Percentiles rank a stretch among this genome's conserved stretches.
These are phyloP conservation scores for Brenthis daphne DNA, from an alignment of 2,888 invertebrate species.

Conservation along the genomic window DNA sequence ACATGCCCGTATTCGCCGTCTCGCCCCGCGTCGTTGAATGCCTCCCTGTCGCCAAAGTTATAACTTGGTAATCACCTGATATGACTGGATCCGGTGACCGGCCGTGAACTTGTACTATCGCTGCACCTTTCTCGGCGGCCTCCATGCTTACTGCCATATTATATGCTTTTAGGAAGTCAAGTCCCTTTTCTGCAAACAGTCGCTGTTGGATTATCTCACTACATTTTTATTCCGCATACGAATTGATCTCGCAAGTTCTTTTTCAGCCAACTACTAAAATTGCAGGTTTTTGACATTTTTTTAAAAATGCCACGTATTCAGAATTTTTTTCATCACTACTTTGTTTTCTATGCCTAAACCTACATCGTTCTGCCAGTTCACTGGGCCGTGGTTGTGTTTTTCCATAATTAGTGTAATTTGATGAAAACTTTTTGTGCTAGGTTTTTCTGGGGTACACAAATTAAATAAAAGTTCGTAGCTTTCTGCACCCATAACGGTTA, in stretches of 20 bases:
- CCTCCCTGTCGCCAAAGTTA: no score
- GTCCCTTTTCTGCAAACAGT: conserved; percentile 27
- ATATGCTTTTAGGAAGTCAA: conserved; percentile 30
- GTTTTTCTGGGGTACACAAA: conserved; percentile 28
- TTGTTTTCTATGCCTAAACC: conserved; percentile 23
- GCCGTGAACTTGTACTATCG: conserved; percentile 14
- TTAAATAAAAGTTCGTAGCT: conserved; percentile 28
- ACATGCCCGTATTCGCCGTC: neutral
- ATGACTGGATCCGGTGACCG: neutral
- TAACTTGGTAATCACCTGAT: no score
- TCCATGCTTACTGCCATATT: conserved; percentile 32
- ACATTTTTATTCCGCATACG: conserved; percentile 25
- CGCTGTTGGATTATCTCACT: conserved; percentile 31
- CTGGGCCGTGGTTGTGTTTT: conserved; percentile 29
- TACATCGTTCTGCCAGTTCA: conserved; percentile 22
- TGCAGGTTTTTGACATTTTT: conserved; percentile 26
- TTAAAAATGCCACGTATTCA: conserved; percentile 20
- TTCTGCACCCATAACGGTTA: conserved; percentile 27
- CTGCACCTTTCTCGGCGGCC: conserved; percentile 35
- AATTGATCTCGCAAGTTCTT: conserved; percentile 32
- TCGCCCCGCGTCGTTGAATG: neutral
- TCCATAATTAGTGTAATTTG: conserved; percentile 19
- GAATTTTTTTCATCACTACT: conserved; percentile 8
- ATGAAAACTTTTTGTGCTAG: conserved; percentile 16
- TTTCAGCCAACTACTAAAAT: conserved; percentile 25